Evolutionary conservation across 1,140 invertebrate genomes (phyloP).

Genomic region (Aphelenchoides besseyi): DNA sequence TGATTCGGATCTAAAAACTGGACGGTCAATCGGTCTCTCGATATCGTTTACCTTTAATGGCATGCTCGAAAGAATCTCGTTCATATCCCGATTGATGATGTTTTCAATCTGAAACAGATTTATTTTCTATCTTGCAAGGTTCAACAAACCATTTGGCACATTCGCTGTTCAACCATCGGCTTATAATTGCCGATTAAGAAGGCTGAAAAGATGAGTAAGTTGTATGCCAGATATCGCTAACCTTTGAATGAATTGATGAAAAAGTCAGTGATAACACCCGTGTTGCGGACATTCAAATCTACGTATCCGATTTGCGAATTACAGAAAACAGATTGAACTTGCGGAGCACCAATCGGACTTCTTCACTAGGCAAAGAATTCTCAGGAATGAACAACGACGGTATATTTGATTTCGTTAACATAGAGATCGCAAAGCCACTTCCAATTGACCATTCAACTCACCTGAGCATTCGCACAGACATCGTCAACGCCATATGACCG

Average conservation of each 20-base stretch:
- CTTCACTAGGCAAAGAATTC: conserved; percentile 53
- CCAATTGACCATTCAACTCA: too few relatives aligned
- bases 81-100: conserved; percentile 61
- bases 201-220: conserved; percentile 37
- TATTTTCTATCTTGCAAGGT: too few relatives aligned
- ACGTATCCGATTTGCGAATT: conserved; percentile 58
- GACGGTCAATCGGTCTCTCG: background rate
- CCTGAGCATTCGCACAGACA: conserved; percentile 60
- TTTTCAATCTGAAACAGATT: too few relatives aligned
- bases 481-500: conserved; percentile 55
- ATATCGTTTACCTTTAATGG: conserved; percentile 51
- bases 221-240: conserved; percentile 13
- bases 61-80: conserved; percentile 57
- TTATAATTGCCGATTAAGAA: conserved; percentile 59
- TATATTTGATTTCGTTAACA: background rate
- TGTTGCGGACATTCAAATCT: conserved; percentile 61
- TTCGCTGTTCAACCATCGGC: conserved; percentile 60
- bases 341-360: conserved; percentile 54
- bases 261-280: conserved; percentile 62
- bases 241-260: conserved; percentile 62
- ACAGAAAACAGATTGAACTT: conserved; percentile 55
- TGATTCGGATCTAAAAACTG: conserved; percentile 52
- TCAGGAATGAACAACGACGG: conserved; percentile 1
- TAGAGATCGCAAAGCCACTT: background rate
- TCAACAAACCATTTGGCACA: conserved; percentile 63